Percentiles rank a stretch among this genome's conserved stretches.
Conservation (phyloP, 2,113 vertebrate genomes). For the Spizaetus ornatus region DNA sequence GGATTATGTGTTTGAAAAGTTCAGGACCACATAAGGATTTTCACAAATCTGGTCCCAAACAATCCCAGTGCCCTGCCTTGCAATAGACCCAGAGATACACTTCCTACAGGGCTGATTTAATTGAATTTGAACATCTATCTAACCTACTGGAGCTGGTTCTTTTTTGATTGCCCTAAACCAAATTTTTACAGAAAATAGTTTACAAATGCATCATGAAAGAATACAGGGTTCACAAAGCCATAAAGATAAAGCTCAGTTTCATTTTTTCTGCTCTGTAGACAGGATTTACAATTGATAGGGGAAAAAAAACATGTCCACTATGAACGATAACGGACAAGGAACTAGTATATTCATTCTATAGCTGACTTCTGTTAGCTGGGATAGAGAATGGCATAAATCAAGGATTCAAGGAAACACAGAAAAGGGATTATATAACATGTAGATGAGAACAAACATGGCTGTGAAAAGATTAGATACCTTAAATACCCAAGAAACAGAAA, state of each 20-base stretch:
- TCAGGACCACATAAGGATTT: conserved; percentile 4
- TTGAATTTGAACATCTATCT: conserved; percentile 30
- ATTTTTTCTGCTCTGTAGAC: background rate
- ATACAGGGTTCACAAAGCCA: background rate
- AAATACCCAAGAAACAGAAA: background rate
- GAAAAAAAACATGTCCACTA: background rate
- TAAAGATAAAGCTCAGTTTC: conserved; percentile 6
- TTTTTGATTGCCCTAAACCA: conserved; percentile 48
- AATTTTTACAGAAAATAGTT: conserved; percentile 18
- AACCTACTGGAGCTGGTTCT: background rate
- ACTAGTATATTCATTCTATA: background rate
- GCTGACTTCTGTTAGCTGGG: background rate
- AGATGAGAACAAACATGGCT: background rate
- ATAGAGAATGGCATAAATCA: conserved; percentile 23
- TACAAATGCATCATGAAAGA: conserved; percentile 6
- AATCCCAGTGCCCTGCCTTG: background rate
- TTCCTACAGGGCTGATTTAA: conserved; percentile 38
- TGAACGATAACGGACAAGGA: background rate
- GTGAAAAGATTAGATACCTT: background rate
- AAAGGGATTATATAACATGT: conserved; percentile 10
- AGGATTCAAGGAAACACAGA: background rate
- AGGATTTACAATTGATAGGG: conserved; percentile 5
- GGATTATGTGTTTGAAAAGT: background rate
- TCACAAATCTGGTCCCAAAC: background rate
- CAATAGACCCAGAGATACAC: background rate